These are phyloP conservation scores for Pungitius pungitius DNA, from an alignment of 2,113 vertebrate genomes.

Conservation along the genomic window DNA sequence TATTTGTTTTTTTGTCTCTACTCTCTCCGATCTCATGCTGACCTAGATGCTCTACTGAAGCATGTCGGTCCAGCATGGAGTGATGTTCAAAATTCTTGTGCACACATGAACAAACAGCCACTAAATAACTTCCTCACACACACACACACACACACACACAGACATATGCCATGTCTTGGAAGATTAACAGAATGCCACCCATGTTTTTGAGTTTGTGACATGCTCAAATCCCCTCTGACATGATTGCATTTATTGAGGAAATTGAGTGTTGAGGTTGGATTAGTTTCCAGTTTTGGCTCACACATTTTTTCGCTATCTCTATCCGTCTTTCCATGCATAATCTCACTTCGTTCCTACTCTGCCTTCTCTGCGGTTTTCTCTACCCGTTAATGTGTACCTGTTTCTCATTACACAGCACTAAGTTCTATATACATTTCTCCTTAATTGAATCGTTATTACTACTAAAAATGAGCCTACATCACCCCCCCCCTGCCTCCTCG, in stretches of 20 bases:
- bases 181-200: slow-evolving; percentile 60
- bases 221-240: slow-evolving; percentile 60
- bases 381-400: slow-evolving; percentile 27
- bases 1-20: not conserved
- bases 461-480: slow-evolving; percentile 59
- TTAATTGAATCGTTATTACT: slow-evolving; percentile 76
- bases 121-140: slow-evolving; percentile 3
- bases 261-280: slow-evolving; percentile 38
- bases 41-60: slow-evolving; percentile 76
- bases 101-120: slow-evolving; percentile 16
- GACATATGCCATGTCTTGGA: slow-evolving; percentile 44
- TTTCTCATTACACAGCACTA: slow-evolving; percentile 77
- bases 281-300: not conserved
- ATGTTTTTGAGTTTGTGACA: slow-evolving; percentile 61
- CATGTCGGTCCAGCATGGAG: slow-evolving; percentile 62
- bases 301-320: not conserved
- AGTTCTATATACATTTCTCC: slow-evolving; percentile 74
- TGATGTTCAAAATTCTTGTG: slow-evolving; percentile 61
- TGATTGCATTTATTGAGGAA: slow-evolving; percentile 44
- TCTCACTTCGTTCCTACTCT: slow-evolving; percentile 3
- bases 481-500: not conserved
- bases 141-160: slow-evolving; percentile 5
- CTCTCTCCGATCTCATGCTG: slow-evolving; percentile 56
- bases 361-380: slow-evolving; percentile 12
- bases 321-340: not conserved